Evolutionary conservation across 2,797 vertebrate genomes (phyloP).

Genomic region (Cuculus canorus): DNA sequence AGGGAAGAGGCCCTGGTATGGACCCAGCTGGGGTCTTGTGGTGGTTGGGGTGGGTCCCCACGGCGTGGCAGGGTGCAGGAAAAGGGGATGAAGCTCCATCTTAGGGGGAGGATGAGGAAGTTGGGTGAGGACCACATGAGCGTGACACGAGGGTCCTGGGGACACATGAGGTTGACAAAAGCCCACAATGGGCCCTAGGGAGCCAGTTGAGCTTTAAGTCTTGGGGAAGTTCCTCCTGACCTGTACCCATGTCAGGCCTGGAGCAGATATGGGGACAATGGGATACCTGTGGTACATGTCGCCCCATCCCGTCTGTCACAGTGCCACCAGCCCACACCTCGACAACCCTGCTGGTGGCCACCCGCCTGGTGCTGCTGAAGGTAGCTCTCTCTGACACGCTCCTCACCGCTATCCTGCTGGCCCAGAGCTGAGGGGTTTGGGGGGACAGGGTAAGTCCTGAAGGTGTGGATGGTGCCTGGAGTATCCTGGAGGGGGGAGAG

Average conservation of each 20-base stretch:
- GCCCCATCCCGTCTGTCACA: background rate
- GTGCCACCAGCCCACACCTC: rapidly evolving
- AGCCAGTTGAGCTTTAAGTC: background rate
- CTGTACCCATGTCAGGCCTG: rapidly evolving
- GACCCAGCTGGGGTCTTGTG: rapidly evolving
- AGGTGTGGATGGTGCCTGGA: no score
- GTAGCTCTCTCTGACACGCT: conserved; percentile 62
- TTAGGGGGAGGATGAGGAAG: background rate
- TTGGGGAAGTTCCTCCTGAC: rapidly evolving
- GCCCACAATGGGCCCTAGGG: rapidly evolving
- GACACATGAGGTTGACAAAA: background rate
- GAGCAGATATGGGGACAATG: rapidly evolving
- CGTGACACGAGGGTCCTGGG: background rate
- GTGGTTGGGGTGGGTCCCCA: background rate
- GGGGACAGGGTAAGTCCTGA: no score
- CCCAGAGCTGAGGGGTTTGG: background rate
- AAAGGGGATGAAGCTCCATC: no score
- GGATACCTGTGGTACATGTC: background rate
- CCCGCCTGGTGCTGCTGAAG: conserved; percentile 73
- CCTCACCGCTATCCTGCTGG: conserved; percentile 64
- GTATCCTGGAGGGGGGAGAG: no score
- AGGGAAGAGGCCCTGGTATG: background rate
- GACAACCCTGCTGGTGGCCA: conserved; percentile 21
- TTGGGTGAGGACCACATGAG: rapidly evolving
- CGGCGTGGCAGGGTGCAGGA: rapidly evolving